Percentiles rank a stretch among this genome's conserved stretches.
Evolutionary conservation across 2,888 invertebrate genomes (phyloP).

Genomic region (Prosapia bicincta): DNA sequence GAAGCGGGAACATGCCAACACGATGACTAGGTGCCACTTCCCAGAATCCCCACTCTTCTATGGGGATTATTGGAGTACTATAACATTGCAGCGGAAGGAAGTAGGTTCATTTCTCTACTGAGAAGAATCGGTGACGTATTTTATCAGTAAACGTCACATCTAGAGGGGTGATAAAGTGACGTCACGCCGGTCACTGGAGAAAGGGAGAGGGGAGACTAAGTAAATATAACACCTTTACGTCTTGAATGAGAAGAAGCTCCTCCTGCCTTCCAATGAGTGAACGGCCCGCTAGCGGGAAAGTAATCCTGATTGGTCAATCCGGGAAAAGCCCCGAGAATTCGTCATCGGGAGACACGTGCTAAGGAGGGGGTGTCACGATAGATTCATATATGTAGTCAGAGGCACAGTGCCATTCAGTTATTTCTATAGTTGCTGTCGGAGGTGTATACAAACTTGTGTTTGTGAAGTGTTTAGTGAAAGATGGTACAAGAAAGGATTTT

Average conservation of each 20-base stretch:
- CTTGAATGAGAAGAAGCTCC: conserved; percentile 1
- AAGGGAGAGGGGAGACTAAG: not conserved
- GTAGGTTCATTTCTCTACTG: not conserved
- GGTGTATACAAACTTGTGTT: not conserved
- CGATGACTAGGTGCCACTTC: not conserved
- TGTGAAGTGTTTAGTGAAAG: not conserved
- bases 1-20: not conserved
- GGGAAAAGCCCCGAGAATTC: conserved; percentile 16
- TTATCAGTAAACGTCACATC: not conserved
- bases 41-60: not conserved
- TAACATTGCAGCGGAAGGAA: not conserved
- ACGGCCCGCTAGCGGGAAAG: not conserved
- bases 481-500: not conserved
- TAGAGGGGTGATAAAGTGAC: not conserved
- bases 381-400: not conserved
- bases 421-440: not conserved
- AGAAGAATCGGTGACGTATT: not conserved
- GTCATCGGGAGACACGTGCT: conserved; percentile 6
- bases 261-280: conserved; percentile 18
- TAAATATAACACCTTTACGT: not conserved
- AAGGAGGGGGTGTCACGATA: conserved; percentile 14
- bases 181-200: not conserved
- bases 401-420: not conserved
- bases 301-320: conserved; percentile 6
- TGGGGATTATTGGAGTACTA: not conserved